A percentile compares a stretch with the other conserved stretches of the same genome.
Conservation (phyloP, 2,888 invertebrate species). For the Caenorhabditis auriculariae region DNA sequence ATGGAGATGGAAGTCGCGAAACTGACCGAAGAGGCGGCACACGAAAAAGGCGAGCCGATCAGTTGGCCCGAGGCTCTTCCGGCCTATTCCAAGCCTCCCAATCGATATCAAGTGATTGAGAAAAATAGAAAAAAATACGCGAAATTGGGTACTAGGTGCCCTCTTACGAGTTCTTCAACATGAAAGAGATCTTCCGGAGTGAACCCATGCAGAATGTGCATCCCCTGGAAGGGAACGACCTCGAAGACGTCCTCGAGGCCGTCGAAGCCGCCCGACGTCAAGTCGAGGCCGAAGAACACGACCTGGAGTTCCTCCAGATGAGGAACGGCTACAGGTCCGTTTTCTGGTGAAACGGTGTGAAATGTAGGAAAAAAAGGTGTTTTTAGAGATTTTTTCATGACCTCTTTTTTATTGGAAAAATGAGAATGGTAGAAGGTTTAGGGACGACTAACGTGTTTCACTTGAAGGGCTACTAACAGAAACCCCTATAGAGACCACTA, state of each 20-base stretch:
- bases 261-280: slow-evolving; percentile 29
- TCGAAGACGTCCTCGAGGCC: slow-evolving; percentile 73
- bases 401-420: background rate
- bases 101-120: slow-evolving; percentile 67
- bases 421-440: no score
- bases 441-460: no score
- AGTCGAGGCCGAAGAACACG: slow-evolving; percentile 33
- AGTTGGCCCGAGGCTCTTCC: slow-evolving; percentile 79
- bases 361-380: background rate
- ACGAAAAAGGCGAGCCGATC: slow-evolving; percentile 65
- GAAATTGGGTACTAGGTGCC: slow-evolving; percentile 74
- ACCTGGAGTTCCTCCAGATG: slow-evolving; percentile 53
- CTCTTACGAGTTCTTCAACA: slow-evolving; percentile 84
- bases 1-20: slow-evolving; percentile 65
- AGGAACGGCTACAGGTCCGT: slow-evolving; percentile 52
- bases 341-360: background rate
- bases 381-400: background rate
- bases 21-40: slow-evolving; percentile 64
- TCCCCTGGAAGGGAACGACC: slow-evolving; percentile 67
- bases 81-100: slow-evolving; percentile 73
- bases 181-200: slow-evolving; percentile 79
- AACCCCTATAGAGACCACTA: no score
- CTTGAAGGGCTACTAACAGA: no score
- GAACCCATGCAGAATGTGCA: slow-evolving; percentile 78
- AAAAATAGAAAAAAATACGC: background rate